Conservation (phyloP, 2,797 vertebrate genomes). For the Ficedula albicollis region DNA sequence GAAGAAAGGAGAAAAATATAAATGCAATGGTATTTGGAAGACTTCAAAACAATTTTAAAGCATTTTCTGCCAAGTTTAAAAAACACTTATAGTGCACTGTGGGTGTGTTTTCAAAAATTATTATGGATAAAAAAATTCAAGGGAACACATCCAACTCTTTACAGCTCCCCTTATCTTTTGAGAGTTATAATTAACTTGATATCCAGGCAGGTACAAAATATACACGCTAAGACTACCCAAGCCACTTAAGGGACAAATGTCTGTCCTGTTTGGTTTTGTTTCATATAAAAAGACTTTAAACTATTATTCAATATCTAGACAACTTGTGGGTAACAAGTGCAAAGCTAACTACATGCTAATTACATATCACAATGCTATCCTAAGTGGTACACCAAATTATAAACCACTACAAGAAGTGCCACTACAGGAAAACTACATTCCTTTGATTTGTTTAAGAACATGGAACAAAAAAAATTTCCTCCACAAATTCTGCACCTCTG, state of each 20-base stretch:
- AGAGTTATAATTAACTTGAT: not conserved
- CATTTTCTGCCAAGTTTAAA: not conserved
- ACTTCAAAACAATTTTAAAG: not conserved
- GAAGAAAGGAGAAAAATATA: not conserved
- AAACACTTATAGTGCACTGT: not conserved
- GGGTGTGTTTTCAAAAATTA: not conserved
- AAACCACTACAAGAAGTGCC: not conserved
- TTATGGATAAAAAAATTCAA: not conserved
- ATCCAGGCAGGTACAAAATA: not conserved
- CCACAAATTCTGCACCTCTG: not conserved
- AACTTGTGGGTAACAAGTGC: not conserved
- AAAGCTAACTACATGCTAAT: not conserved
- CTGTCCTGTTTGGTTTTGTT: not conserved
- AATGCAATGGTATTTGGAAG: accelerated
- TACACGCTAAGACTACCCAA: not conserved
- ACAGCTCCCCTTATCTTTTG: not conserved
- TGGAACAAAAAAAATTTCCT: not conserved
- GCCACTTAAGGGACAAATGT: not conserved
- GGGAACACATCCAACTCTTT: not conserved
- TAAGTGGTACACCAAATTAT: not conserved
- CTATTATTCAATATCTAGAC: not conserved
- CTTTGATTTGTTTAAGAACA: not conserved
- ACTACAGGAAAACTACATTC: not conserved
- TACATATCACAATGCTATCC: not conserved
- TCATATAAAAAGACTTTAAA: not conserved